Evolutionary conservation across 2,888 invertebrate species (phyloP), one percentile per base, ranked within the genome.

Genomic region (Scotopteryx bipunctaria): DNA sequence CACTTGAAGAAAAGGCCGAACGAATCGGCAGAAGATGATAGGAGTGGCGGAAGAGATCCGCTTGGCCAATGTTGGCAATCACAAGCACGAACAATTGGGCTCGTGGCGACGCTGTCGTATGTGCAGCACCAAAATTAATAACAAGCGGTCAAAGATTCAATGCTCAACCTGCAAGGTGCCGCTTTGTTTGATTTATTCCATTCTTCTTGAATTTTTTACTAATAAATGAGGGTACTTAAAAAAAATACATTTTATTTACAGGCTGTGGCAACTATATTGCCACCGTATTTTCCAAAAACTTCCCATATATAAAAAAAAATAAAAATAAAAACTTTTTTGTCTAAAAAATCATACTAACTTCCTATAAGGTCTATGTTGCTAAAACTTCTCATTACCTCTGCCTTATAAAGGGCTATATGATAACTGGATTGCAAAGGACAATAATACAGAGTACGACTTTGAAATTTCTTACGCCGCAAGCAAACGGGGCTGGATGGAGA

Each of bases 121-220:
- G 49, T 62, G 56, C n/a, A n/a, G 59, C 54, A 59, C 62, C 14
- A 56, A 58, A 47, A 59, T 56, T 37, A 33, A 47, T 9, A 57
- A 57, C 17, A 60, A 60, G 33, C 43, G 60, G 29, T 57, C 57
- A 15, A 63, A 59, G 47, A 60, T 60, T 32, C 48, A n/a, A n/a
- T n/a, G n/a, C n/a, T n/a, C n/a, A n/a, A n/a, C n/a, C n/a, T n/a
- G n/a, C n/a, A n/a, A n/a, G 40, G 59, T 61, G 41, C 59, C 57
- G 52, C 55, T 62, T 23, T 61, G 59, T 51, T 59, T 51, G 53
- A 57, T 57, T 27, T 54, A 31, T 59, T 51, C 43, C 59, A 59
- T 37, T 36, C 17, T 29, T 36, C 45, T 44, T 51, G 36, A 29
- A 27, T 51, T 51, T 31, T 51, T 44, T 46, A 47, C 32, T 25